phyloP scores from a whole-genome alignment of 2,113 vertebrate species.

The Uropsilus gracilis region DNA sequence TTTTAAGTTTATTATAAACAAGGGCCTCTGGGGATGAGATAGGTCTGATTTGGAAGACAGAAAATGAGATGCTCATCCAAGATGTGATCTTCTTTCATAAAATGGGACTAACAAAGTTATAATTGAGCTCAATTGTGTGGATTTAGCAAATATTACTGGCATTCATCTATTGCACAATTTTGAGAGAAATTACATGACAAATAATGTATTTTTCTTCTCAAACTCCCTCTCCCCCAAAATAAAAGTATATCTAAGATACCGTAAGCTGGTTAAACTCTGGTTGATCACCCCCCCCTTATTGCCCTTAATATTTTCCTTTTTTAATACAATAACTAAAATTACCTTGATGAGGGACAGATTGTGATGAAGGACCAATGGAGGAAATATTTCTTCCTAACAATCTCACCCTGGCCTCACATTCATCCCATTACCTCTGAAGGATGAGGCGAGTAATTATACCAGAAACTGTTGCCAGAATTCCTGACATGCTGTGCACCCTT shows the following conservation, averaged over 20 bases:
- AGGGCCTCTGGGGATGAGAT: not conserved
- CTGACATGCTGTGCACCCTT: conserved; percentile 19
- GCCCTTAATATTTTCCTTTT: conserved; percentile 6
- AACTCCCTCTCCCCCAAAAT: not conserved
- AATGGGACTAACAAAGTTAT: not conserved
- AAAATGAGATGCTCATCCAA: not conserved
- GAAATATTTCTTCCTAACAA: conserved; percentile 36
- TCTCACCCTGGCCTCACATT: conserved; percentile 1
- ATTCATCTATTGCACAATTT: not conserved
- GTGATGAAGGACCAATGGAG: not conserved
- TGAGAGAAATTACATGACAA: conserved; percentile 11
- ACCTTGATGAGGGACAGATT: not conserved
- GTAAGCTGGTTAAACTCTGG: not conserved
- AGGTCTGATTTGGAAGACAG: not conserved
- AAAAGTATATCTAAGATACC: not conserved
- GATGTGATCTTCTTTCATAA: not conserved
- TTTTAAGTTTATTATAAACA: conserved; percentile 52
- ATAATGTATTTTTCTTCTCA: not conserved
- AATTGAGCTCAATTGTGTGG: not conserved
- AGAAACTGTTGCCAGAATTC: conserved; percentile 48
- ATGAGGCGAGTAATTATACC: conserved; percentile 58
- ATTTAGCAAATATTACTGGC: not conserved
- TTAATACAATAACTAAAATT: conserved; percentile 48
- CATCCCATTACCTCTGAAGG: conserved; percentile 55
- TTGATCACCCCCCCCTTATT: not conserved